A percentile compares a stretch with the other conserved stretches of the same genome.
Evolutionary conservation across 92 coral and sea anemone species (phyloP).

Genomic region (Palythoa grandis): DNA sequence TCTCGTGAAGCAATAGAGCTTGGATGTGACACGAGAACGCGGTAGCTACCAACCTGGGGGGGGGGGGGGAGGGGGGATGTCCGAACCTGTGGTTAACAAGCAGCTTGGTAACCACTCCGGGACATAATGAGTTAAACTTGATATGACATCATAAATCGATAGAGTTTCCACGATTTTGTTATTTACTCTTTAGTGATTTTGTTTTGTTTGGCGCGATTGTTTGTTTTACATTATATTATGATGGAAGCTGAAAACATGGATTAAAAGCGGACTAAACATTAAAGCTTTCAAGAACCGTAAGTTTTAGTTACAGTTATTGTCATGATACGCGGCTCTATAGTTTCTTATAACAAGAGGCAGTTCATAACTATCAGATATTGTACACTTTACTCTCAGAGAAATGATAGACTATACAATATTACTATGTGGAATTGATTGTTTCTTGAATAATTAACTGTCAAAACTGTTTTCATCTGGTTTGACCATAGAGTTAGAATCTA

Average conservation of each 20-base stretch:
- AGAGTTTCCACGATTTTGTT: conserved; percentile 3
- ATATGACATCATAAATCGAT: conserved; percentile 35
- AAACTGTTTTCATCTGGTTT: neutral
- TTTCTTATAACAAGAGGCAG: neutral
- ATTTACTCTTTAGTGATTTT: conserved; percentile 5
- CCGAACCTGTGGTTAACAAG: neutral
- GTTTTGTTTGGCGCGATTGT: neutral
- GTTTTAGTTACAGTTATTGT: neutral
- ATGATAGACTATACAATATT: neutral
- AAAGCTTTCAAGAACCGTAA: neutral
- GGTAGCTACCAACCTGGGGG: neutral
- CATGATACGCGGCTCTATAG: neutral
- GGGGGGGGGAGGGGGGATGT: too few species aligned
- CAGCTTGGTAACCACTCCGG: conserved; percentile 27
- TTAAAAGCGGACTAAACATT: neutral
- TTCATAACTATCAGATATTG: neutral
- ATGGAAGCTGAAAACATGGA: neutral
- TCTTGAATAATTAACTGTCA: neutral
- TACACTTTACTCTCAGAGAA: neutral
- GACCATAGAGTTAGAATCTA: neutral
- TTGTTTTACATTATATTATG: neutral
- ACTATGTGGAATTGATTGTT: neutral
- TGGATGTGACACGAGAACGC: neutral
- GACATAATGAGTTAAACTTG: conserved; percentile 24
- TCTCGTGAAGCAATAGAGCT: neutral